Conservation (phyloP, 2,888 invertebrate species). For the Cordilura impudica region DNA sequence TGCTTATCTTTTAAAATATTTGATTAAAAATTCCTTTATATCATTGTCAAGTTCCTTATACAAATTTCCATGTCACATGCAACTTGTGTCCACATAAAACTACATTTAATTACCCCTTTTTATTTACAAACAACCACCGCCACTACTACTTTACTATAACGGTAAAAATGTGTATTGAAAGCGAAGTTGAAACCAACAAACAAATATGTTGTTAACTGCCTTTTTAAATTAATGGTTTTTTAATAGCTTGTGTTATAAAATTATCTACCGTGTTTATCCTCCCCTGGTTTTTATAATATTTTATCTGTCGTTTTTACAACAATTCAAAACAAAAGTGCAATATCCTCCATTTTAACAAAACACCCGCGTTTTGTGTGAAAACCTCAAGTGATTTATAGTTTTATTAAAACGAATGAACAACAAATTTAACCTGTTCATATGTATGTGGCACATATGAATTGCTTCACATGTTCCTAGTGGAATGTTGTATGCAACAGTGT, state of each 20-base stretch:
- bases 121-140: background rate
- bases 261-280: conserved; percentile 32
- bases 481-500: conserved; percentile 45
- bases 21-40: conserved; percentile 37
- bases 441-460: conserved; percentile 7
- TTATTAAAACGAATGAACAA: conserved; percentile 25
- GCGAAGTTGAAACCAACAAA: conserved; percentile 29
- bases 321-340: conserved; percentile 59
- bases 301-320: conserved; percentile 35
- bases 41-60: conserved; percentile 37
- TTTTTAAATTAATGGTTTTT: conserved; percentile 63
- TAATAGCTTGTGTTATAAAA: conserved; percentile 62
- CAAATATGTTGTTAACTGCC: conserved; percentile 59
- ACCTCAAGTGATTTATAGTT: conserved; percentile 58
- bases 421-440: conserved; percentile 1
- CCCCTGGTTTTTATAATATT: conserved; percentile 6
- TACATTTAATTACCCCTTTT: conserved; percentile 31
- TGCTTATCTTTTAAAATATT: background rate
- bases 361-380: conserved; percentile 3
- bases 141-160: background rate
- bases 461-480: background rate
- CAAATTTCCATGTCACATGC: conserved; percentile 13
- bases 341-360: conserved; percentile 34
- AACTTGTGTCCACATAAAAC: background rate
- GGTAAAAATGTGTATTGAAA: background rate